Percentiles rank a stretch among this genome's conserved stretches.
phyloP scores from a whole-genome alignment of 2,888 invertebrate genomes.

The Morpho helenor region DNA sequence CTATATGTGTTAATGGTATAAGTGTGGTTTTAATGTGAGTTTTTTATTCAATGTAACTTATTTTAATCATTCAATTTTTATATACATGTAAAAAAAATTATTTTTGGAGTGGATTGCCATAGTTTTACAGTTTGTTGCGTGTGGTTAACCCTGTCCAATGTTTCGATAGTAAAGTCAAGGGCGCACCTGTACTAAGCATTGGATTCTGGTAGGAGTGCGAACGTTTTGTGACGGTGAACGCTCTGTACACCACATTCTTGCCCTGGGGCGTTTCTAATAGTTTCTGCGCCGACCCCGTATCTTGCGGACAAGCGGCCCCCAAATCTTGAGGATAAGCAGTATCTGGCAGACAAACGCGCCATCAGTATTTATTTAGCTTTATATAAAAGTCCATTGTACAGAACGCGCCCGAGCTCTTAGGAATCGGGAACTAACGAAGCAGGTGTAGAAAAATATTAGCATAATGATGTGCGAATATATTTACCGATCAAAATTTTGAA shows the following conservation, averaged over 20 bases:
- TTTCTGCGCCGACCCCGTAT: slow-evolving; percentile 23
- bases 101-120: too few species aligned
- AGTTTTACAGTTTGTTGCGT: too few species aligned
- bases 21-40: too few species aligned
- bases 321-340: slow-evolving; percentile 32
- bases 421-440: too few species aligned
- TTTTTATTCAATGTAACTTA: too few species aligned
- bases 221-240: slow-evolving; percentile 40
- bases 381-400: not conserved
- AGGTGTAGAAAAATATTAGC: too few species aligned
- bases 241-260: slow-evolving; percentile 37
- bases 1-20: too few species aligned
- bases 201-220: slow-evolving; percentile 43
- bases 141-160: not conserved
- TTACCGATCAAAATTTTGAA: too few species aligned
- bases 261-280: slow-evolving; percentile 13
- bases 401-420: too few species aligned
- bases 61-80: too few species aligned
- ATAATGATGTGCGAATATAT: too few species aligned
- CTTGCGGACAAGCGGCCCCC: slow-evolving; percentile 31
- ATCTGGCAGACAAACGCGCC: slow-evolving; percentile 5
- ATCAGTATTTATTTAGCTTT: not conserved
- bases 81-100: too few species aligned
- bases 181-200: slow-evolving; percentile 29
- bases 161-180: not conserved